These are phyloP conservation scores for Hydraecia micacea DNA, from an alignment of 2,888 invertebrate species.

Conservation along the genomic window DNA sequence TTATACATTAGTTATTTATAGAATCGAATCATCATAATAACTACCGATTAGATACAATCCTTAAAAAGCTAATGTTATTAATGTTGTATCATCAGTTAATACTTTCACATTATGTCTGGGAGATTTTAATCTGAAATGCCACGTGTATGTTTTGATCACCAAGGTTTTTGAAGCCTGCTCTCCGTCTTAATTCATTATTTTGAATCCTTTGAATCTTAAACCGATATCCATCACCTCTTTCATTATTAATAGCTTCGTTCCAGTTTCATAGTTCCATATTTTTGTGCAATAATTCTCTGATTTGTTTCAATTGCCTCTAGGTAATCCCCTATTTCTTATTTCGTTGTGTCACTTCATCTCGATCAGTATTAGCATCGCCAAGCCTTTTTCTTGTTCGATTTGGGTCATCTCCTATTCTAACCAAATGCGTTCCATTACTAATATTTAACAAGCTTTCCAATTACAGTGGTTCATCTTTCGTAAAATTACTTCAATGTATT, in stretches of 20 bases:
- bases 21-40: background rate
- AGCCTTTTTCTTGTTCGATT: background rate
- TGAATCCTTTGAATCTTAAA: background rate
- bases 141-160: background rate
- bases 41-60: too few relatives aligned
- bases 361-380: background rate
- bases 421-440: background rate
- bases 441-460: background rate
- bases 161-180: background rate
- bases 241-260: background rate
- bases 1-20: too few relatives aligned
- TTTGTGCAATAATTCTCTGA: background rate
- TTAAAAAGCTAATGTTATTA: too few relatives aligned
- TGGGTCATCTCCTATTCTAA: background rate
- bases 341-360: background rate
- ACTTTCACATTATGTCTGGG: background rate
- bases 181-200: background rate
- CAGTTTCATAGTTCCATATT: background rate
- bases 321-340: background rate
- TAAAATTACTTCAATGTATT: background rate
- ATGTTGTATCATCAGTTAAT: too few relatives aligned
- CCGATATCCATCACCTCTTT: background rate
- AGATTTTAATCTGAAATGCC: slow-evolving; percentile 12
- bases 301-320: background rate
- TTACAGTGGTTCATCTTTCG: background rate